Evolutionary conservation across 2,888 invertebrate species (phyloP).

Genomic region (Trichacis sp.): DNA sequence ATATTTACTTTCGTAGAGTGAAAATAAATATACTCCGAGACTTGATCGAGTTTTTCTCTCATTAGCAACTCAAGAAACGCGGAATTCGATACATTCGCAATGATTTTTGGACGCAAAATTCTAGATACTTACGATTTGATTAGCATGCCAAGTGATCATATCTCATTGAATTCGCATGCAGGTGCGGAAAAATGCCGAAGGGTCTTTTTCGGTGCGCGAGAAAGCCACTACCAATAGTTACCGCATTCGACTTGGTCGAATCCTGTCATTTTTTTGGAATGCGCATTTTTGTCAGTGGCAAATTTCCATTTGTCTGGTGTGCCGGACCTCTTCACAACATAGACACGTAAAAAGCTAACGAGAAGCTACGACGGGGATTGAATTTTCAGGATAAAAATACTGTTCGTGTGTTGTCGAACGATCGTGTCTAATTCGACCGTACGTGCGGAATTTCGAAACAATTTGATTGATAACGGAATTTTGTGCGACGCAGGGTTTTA

Average conservation of each 20-base stretch:
- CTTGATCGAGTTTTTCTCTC: too few species aligned
- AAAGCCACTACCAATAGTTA: slow-evolving; percentile 48
- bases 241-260: too few species aligned
- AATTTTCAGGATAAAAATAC: slow-evolving; percentile 25
- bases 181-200: neutral
- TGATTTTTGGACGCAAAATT: neutral
- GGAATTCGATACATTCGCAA: neutral
- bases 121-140: slow-evolving; percentile 39
- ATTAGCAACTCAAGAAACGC: too few species aligned
- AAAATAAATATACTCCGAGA: too few species aligned
- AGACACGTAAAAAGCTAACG: slow-evolving; percentile 56
- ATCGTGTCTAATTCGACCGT: neutral
- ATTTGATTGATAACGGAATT: too few species aligned
- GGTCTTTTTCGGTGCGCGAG: too few species aligned
- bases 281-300: slow-evolving; percentile 74
- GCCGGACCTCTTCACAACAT: slow-evolving; percentile 56
- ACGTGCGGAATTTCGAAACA: neutral
- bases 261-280: slow-evolving; percentile 71
- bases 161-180: slow-evolving; percentile 9
- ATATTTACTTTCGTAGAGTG: too few species aligned
- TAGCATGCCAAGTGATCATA: slow-evolving; percentile 36
- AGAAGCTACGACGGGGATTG: slow-evolving; percentile 42
- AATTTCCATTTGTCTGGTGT: slow-evolving; percentile 69
- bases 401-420: too few species aligned
- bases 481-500: too few species aligned